Evolutionary conservation across 1,140 invertebrate genomes (phyloP), one percentile per base, ranked within the genome.

Genomic region (Drosophila melanica): DNA sequence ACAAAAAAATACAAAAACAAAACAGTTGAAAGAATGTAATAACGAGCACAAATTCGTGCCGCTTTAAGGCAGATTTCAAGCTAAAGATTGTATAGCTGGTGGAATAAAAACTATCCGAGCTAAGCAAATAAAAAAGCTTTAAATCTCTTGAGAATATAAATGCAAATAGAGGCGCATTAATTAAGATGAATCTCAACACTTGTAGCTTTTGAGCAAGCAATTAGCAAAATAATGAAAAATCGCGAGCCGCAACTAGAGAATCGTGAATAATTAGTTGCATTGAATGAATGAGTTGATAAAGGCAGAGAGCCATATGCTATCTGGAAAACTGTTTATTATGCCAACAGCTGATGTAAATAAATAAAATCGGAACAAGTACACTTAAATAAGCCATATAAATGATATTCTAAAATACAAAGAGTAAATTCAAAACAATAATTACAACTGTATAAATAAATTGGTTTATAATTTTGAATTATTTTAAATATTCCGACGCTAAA

Each of bases 221-320:
- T 71, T 72, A 79, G 64, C 53, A 72, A 39, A 54, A 53, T 47
- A 76, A 35, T 55, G 60, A 57, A 62, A 63, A 60, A 44, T 37
- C 7, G 18, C 12, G 23, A 64, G 54, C 27, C 35, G 35, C 41
- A 37, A 47, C 51, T 39, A 12, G 48, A 68, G 41, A 63, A 35
- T 41, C 62, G 37, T 58, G 45, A 80, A 58, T 69, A 68, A 85
- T 77, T 53, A 27, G 33, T 27, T 63, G 9, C 14, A 42, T 30
- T 42, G 9, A 10, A n/a, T 37, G 14, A 27, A 12, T 35, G 14
- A 58, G 20, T 41, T 55, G 39, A 65, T 65, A 42, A 45, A 53
- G 9, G 23, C 30, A 20, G 16, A 6, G 8, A 60, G 33, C 33
- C 44, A 62, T 27, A 10, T 62, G 59, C 23, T 47, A 30, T n/a